Conservation (phyloP, 2,797 vertebrate genomes). For the Peromyscus nudipes region DNA sequence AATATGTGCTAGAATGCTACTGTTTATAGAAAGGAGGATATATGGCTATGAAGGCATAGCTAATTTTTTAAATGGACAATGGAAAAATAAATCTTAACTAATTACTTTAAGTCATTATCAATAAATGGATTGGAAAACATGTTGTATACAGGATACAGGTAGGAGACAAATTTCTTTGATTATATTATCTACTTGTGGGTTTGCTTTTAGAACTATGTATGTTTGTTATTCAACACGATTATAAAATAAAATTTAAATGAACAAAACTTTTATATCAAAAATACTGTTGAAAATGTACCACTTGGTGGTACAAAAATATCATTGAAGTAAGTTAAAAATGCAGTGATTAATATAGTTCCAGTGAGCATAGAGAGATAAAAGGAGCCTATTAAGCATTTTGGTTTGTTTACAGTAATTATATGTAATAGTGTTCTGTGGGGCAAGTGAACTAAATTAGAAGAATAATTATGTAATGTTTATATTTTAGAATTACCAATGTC, state of each 20-base stretch:
- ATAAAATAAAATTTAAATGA: neutral
- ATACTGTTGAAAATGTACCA: neutral
- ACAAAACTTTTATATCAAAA: neutral
- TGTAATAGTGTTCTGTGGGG: neutral
- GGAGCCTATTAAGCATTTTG: neutral
- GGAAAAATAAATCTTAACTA: neutral
- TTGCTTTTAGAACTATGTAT: neutral
- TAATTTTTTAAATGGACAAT: neutral
- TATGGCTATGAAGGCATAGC: neutral
- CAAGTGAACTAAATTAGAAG: neutral
- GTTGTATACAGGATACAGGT: neutral
- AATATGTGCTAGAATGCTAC: neutral
- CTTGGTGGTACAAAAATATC: neutral
- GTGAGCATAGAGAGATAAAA: neutral
- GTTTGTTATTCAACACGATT: neutral
- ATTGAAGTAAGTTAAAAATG: slow-evolving; percentile 14
- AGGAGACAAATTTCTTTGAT: neutral
- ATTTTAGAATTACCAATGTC: neutral
- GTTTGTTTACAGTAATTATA: neutral
- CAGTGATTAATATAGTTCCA: neutral
- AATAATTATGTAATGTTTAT: neutral
- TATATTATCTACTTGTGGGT: neutral
- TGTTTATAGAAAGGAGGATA: neutral
- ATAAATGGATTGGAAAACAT: neutral
- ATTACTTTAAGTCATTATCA: neutral